A percentile compares a stretch with the other conserved stretches of the same genome.
These are phyloP conservation scores for Stichodactyla helianthus DNA, from an alignment of 64 coral and sea anemone species.

Conservation along the genomic window DNA sequence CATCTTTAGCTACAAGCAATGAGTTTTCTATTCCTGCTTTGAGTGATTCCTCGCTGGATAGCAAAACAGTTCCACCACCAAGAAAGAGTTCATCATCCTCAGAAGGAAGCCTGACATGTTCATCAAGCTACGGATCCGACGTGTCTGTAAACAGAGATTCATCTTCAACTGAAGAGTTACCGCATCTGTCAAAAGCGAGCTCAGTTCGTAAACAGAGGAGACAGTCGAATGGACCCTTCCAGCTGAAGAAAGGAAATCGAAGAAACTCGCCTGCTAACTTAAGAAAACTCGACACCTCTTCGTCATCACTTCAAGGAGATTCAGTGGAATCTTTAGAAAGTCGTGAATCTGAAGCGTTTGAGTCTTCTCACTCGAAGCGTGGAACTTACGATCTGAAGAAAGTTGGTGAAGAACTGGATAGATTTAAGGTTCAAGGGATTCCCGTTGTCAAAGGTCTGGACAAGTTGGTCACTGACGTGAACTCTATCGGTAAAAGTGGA, in stretches of 20 bases:
- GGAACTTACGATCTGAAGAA: conserved; percentile 76
- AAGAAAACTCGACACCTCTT: not conserved
- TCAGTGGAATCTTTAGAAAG: not conserved
- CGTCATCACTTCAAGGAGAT: not conserved
- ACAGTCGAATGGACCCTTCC: conserved; percentile 7
- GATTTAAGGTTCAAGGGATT: conserved; percentile 24
- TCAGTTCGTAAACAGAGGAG: not conserved
- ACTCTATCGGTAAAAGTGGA: not conserved
- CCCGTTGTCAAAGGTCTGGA: conserved; percentile 36
- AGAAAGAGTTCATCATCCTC: conserved; percentile 19
- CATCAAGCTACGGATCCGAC: conserved; percentile 6
- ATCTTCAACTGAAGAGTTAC: conserved; percentile 4
- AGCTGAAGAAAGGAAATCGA: not conserved
- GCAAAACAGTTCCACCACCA: not conserved
- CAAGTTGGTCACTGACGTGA: not conserved
- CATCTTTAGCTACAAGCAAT: not conserved
- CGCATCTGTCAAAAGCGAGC: not conserved
- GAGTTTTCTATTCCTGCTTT: not conserved
- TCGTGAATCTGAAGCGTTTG: not conserved
- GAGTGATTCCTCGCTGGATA: not conserved
- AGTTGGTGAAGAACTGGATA: conserved; percentile 60
- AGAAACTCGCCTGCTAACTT: not conserved
- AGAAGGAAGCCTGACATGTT: conserved; percentile 14
- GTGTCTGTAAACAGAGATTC: not conserved
- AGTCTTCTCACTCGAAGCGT: conserved; percentile 21